Base-by-base conservation (phyloP, 2,797 vertebrate species). In the Myoxocephalus aenaeus region DNA sequence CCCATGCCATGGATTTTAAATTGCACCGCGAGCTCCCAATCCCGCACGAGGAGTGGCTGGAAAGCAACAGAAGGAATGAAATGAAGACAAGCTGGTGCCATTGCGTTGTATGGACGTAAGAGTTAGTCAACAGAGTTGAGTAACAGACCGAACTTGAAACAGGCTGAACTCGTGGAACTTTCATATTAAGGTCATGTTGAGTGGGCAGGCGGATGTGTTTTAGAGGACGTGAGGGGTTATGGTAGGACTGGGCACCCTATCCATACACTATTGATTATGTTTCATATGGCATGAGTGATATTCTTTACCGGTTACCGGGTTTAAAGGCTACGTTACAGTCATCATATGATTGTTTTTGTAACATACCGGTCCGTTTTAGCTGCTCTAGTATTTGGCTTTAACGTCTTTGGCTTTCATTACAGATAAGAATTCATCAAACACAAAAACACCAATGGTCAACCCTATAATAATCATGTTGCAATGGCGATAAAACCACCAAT, bases 21-120 rank as follows among this genome's bases (percentile, higher is more conserved):
- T 61, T 99, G 97, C 11, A 98, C 96, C 77, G 96, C 96, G 57
- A 99, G 91, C 87, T 99, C 98, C 98, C 98, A 99, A 22, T 99
- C 97, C 8, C 94, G 89, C 72, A 98, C 85, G 82, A 95, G 93
- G 59, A 97, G 96, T 0, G 98, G 97, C 98, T 99, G 69, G 13
- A 80, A 18, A 58, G 18, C n/a, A 58, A 61, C 2, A 42, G 5
- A 67, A 44, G 10, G n/a, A 17, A 81, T 5, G 25, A 27, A 68
- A 81, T 3, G 1, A 77, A 51, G 25, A 64, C 7, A 57, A 81
- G 40, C 13, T 13, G 36, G 29, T 29, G 20, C 2, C 53, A 3
- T 13, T 10, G n/a, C 8, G 53, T 54, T 53, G 29, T 29, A 12
- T 65, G 36, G 20, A 42, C 40, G 15, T 17, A 42, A 36, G 20